Base-by-base conservation (phyloP, 2,797 vertebrate species). In the Peromyscus eremicus region DNA sequence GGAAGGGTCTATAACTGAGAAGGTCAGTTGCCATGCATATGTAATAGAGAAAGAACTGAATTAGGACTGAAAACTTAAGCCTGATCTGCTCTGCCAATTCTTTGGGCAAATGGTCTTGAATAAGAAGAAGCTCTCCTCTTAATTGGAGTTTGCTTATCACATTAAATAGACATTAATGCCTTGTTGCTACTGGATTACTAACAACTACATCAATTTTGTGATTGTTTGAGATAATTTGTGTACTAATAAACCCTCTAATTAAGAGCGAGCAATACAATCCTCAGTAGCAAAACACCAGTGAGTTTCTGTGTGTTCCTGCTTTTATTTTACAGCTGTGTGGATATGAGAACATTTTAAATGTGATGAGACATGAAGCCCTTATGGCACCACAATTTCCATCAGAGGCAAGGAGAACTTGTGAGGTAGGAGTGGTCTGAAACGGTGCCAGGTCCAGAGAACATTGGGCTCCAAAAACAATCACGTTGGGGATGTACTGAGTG, bases 181-280 rank as follows among this genome's bases (percentile, higher is more conserved):
- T 5, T 55, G 79, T 93, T 89, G 8, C 49, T 40, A 21, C 14
- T 40, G 62, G 75, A 40, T 71, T 77, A 92, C 46, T 79, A 62
- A 79, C 40, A 86, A 68, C 3, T 86, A 5, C 2, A 29, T 37
- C 71, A 23, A 34, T 52, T 16, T 29, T 76, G 80, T 27, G 55
- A 79, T 52, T 79, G 17, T 55, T 25, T 80, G 43, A 85, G 57
- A 46, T 62, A 46, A 90, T 73, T 32, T 83, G 4, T 14, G 81
- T 94, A 23, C 77, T 71, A 92, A 79, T 87, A 46, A 85, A 89
- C 9, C 55, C 19, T 73, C 19, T 83, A 66, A 92, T 82, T 60
- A 80, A 91, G 34, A 68, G 55, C 19, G n/a, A 46, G 11, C 21
- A 83, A 77, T 34, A 52, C 2, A 66, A 25, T 16, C 94, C 66